Conservation (phyloP, 2,113 vertebrate genomes). For the Aramus guarauna region DNA sequence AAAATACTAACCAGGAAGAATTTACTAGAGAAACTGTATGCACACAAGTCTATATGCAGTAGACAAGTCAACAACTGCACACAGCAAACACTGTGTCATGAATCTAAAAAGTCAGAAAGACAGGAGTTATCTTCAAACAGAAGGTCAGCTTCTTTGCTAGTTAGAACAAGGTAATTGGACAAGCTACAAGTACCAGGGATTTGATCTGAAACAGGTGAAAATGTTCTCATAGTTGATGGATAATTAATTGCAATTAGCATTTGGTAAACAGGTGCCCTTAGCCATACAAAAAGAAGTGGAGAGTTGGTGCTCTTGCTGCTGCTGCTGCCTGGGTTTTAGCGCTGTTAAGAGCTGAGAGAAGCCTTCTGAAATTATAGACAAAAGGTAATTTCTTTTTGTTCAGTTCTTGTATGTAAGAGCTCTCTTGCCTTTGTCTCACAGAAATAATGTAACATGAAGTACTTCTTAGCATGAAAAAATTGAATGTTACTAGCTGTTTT, state of each 20-base stretch:
- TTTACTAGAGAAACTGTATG: not conserved
- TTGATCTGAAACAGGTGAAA: slow-evolving; percentile 56
- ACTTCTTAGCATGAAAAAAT: not conserved
- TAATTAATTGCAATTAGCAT: slow-evolving; percentile 47
- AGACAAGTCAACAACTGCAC: not conserved
- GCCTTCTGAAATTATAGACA: not conserved
- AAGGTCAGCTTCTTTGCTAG: not conserved
- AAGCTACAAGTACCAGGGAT: not conserved
- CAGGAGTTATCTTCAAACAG: not conserved
- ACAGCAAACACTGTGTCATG: fast-evolving
- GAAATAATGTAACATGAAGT: not conserved
- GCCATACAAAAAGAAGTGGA: not conserved
- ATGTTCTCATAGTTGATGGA: slow-evolving; percentile 38
- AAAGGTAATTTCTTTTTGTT: not conserved
- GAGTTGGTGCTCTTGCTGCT: not conserved
- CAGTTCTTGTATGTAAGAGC: not conserved
- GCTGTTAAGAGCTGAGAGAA: not conserved
- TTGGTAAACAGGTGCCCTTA: not conserved
- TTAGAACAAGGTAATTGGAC: not conserved
- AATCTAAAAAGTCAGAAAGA: not conserved
- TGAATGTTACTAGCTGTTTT: not conserved
- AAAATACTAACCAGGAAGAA: not conserved
- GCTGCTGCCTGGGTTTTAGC: not conserved
- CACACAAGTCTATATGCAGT: not conserved
- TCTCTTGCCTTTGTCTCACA: not conserved